These are phyloP conservation scores for Bradypus variegatus DNA, from an alignment of 2,797 vertebrate species.

Conservation along the genomic window DNA sequence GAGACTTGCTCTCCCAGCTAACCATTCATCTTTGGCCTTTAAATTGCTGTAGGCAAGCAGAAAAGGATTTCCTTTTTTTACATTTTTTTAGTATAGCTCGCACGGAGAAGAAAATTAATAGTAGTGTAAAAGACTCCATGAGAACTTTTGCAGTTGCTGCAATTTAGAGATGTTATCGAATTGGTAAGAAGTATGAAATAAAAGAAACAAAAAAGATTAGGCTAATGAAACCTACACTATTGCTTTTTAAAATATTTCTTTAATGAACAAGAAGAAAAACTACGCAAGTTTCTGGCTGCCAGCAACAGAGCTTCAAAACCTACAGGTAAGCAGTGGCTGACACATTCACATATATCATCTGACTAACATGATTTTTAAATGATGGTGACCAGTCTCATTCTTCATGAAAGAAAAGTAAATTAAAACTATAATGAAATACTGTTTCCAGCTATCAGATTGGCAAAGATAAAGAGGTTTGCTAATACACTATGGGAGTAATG, in stretches of 20 bases:
- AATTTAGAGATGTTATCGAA: conserved; percentile 39
- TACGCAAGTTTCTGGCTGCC: not conserved
- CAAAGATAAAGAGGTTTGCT: not conserved
- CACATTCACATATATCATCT: not conserved
- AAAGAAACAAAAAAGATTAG: not conserved
- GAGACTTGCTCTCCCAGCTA: conserved; percentile 62
- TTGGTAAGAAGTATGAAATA: conserved; percentile 22
- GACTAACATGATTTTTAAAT: not conserved
- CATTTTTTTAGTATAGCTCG: conserved; percentile 64
- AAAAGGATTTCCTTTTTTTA: conserved; percentile 58
- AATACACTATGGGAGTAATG: not conserved
- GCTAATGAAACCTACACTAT: conserved; percentile 15
- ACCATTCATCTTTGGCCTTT: conserved; percentile 68
- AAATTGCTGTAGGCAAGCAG: conserved; percentile 63
- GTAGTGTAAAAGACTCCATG: conserved; percentile 22
- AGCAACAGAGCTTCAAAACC: not conserved
- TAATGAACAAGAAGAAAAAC: not conserved
- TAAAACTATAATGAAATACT: not conserved
- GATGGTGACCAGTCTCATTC: not conserved
- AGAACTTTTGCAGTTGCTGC: conserved; percentile 14
- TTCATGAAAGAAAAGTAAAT: not conserved
- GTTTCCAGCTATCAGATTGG: not conserved
- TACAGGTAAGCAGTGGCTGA: not conserved
- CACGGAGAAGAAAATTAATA: conserved; percentile 59
- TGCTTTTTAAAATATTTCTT: conserved; percentile 17